phyloP scores from a whole-genome alignment of 2,797 vertebrate species.

The Pseudochromis fuscus region DNA sequence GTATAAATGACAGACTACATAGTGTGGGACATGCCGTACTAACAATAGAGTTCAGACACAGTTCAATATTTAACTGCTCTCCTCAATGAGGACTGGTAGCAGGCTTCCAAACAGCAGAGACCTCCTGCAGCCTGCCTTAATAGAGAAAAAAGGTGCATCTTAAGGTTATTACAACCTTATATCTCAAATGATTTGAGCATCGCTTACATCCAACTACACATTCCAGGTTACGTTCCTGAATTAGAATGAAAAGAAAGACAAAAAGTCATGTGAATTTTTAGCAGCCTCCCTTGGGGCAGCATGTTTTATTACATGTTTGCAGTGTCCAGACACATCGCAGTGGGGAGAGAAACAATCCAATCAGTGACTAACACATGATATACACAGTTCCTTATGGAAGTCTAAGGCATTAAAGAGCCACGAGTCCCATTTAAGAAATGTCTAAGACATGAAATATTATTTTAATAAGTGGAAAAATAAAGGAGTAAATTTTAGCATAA shows the following conservation, averaged over 20 bases:
- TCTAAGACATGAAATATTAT: slow-evolving; percentile 63
- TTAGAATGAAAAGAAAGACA: slow-evolving; percentile 36
- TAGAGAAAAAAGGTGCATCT: too few relatives aligned
- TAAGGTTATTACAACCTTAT: too few relatives aligned
- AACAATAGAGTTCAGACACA: too few relatives aligned
- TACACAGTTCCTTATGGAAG: slow-evolving; percentile 70
- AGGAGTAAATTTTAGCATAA: slow-evolving; percentile 44
- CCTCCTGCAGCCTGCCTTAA: too few relatives aligned
- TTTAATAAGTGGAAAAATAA: slow-evolving; percentile 58
- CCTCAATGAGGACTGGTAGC: too few relatives aligned
- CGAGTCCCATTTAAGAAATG: slow-evolving; percentile 62
- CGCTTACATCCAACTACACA: not conserved
- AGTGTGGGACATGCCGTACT: too few relatives aligned
- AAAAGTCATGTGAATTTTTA: slow-evolving; percentile 39
- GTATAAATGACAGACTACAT: too few relatives aligned
- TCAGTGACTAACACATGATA: slow-evolving; percentile 72
- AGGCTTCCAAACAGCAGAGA: too few relatives aligned
- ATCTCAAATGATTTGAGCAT: not conserved
- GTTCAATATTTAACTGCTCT: too few relatives aligned
- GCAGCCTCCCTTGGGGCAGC: slow-evolving; percentile 73
- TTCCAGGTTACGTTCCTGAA: not conserved
- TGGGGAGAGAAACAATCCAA: slow-evolving; percentile 72
- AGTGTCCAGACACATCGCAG: slow-evolving; percentile 79
- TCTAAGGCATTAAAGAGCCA: slow-evolving; percentile 58
- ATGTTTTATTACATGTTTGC: slow-evolving; percentile 79